Evolutionary conservation across 2,888 invertebrate species (phyloP).

Genomic region (Panzeria rudis): DNA sequence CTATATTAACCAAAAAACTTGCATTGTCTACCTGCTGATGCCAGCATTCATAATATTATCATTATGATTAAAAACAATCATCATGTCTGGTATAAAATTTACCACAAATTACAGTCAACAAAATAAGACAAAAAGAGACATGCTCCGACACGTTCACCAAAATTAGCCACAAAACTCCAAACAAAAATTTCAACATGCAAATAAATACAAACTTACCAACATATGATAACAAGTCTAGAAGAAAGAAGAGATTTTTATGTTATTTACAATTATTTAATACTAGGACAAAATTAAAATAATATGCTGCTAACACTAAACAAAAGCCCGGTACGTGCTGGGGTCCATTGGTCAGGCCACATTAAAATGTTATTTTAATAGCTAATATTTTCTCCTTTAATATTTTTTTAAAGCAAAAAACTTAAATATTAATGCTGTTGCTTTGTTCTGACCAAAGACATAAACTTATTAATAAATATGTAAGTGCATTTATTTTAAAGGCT

Average conservation of each 20-base stretch:
- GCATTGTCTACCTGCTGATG: background rate
- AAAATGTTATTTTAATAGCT: background rate
- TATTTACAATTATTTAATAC: background rate
- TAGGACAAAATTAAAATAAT: background rate
- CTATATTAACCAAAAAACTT: no score
- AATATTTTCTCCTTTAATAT: background rate
- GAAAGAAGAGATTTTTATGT: background rate
- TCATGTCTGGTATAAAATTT: conserved; percentile 38
- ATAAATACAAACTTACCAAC: background rate
- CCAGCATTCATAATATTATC: conserved; percentile 9
- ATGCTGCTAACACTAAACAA: background rate
- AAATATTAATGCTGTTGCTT: conserved; percentile 46
- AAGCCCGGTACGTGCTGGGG: conserved; percentile 21
- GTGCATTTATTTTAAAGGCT: conserved; percentile 41
- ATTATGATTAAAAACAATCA: conserved; percentile 22
- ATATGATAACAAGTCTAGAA: conserved; percentile 1
- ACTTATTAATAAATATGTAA: conserved; percentile 58
- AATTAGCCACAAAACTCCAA: conserved; percentile 60
- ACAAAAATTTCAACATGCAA: conserved; percentile 17
- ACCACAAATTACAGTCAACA: conserved; percentile 39
- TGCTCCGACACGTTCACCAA: conserved; percentile 25
- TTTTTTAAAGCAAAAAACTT: background rate
- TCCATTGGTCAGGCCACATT: conserved; percentile 4
- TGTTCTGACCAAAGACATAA: conserved; percentile 34
- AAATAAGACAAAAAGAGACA: background rate